Evolutionary conservation across 37 sponge, comb jelly and placozoan species (phyloP).

Genomic region (Ianthella basta): DNA sequence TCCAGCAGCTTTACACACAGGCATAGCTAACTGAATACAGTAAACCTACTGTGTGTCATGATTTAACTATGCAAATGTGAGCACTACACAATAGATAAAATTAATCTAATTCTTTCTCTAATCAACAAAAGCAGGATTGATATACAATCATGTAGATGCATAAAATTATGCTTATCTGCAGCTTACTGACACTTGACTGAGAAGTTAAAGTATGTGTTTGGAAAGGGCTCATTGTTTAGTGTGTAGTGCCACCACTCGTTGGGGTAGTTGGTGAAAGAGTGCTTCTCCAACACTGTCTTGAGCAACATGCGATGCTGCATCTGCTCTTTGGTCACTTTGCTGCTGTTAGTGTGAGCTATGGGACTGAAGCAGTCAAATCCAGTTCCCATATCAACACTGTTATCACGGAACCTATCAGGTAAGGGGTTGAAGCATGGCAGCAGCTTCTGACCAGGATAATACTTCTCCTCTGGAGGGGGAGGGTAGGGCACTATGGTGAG

Average conservation of each 20-base stretch:
- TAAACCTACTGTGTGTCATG: no score
- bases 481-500: slow-evolving; percentile 36
- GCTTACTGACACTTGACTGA: slow-evolving; percentile 8
- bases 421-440: slow-evolving; percentile 22
- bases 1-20: no score
- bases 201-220: slow-evolving; percentile 41
- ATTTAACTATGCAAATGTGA: no score
- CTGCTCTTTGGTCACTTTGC: background rate
- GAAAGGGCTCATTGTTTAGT: slow-evolving; percentile 29
- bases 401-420: slow-evolving; percentile 28
- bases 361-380: slow-evolving; percentile 37
- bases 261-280: slow-evolving; percentile 28
- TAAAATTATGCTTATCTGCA: no score
- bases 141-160: no score
- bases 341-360: slow-evolving; percentile 33
- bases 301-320: slow-evolving; percentile 22
- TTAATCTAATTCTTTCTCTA: no score
- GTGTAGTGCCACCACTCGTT: slow-evolving; percentile 46
- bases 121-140: no score
- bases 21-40: no score
- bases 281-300: background rate
- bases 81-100: no score
- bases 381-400: slow-evolving; percentile 44
- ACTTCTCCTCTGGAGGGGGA: slow-evolving; percentile 22
- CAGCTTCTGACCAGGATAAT: slow-evolving; percentile 17